A percentile compares a stretch with the other conserved stretches of the same genome.
phyloP scores from a whole-genome alignment of 2,797 vertebrate species.

The Cygnus olor region DNA sequence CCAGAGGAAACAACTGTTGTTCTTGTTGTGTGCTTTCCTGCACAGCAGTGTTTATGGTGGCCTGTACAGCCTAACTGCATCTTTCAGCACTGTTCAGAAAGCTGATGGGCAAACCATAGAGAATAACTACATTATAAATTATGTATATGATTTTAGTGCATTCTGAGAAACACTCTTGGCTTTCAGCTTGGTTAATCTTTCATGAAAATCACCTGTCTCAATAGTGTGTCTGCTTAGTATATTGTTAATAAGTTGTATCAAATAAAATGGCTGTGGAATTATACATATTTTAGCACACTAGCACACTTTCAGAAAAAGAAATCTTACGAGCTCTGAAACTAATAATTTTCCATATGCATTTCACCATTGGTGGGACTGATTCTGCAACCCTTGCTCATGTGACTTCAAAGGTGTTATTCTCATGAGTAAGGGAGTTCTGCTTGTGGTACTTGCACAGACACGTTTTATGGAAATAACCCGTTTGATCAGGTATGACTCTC shows the following conservation, averaged over 20 bases:
- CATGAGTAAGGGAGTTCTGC: constrained; percentile 63
- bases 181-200: neutral
- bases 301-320: neutral
- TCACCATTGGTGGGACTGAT: constrained; percentile 47
- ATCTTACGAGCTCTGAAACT: neutral
- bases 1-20: neutral
- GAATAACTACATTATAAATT: neutral
- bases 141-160: neutral
- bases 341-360: neutral
- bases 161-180: neutral
- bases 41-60: neutral
- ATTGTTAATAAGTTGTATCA: neutral
- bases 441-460: constrained; percentile 62
- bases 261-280: neutral
- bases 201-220: neutral
- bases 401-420: constrained; percentile 61
- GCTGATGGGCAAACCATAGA: neutral
- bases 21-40: neutral
- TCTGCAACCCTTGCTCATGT: constrained; percentile 56
- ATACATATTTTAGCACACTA: neutral
- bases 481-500: constrained; percentile 69
- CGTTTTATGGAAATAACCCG: constrained; percentile 70
- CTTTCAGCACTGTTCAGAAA: neutral
- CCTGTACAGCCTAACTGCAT: neutral
- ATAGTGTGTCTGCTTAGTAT: neutral